phyloP scores from a whole-genome alignment of 2,113 vertebrate species.

The Heptranchias perlo region DNA sequence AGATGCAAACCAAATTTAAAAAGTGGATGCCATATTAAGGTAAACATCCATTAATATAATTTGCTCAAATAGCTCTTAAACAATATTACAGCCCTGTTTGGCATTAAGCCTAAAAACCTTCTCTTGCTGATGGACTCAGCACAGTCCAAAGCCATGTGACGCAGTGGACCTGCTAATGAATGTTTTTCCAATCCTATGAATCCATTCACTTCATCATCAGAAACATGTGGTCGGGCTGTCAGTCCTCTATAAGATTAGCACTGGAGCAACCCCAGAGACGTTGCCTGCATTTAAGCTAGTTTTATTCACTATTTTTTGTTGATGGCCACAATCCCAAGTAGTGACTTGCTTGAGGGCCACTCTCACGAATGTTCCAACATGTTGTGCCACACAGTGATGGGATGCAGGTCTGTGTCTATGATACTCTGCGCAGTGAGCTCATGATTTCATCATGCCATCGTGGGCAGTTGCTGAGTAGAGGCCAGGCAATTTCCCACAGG shows the following conservation, averaged over 20 bases:
- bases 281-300: neutral
- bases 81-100: neutral
- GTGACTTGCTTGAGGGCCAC: too few species aligned
- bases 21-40: neutral
- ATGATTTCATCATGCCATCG: neutral
- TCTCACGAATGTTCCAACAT: neutral
- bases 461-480: neutral
- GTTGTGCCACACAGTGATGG: neutral
- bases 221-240: neutral
- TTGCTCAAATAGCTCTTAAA: neutral
- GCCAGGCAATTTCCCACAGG: neutral
- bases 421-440: neutral
- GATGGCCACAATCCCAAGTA: neutral
- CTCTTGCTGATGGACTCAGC: neutral
- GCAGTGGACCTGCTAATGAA: neutral
- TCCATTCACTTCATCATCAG: neutral
- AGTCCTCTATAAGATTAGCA: neutral
- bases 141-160: neutral
- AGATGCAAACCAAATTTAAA: neutral
- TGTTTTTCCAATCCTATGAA: neutral
- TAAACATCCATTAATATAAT: constrained; percentile 3
- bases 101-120: neutral
- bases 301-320: neutral
- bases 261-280: neutral
- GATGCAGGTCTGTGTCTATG: neutral